phyloP scores from a whole-genome alignment of 2,113 vertebrate species.

The Meriones unguiculatus region DNA sequence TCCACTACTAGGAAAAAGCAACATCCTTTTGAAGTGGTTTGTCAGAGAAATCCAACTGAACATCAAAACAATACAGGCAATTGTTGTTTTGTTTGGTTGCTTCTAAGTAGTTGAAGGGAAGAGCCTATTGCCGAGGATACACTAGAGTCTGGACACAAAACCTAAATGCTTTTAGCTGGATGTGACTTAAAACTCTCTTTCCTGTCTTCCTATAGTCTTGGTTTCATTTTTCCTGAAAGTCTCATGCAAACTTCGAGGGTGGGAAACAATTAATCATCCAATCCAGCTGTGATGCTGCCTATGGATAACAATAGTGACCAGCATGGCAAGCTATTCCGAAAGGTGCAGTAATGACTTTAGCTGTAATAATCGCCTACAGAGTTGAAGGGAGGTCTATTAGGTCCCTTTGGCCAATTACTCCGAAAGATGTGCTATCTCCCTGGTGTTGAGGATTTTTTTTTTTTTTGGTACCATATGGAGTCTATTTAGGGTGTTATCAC shows the following conservation, averaged over 20 bases:
- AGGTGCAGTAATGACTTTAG: accelerated
- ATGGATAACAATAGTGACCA: not conserved
- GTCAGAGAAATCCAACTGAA: not conserved
- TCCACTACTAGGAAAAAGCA: not conserved
- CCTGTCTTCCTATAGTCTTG: not conserved
- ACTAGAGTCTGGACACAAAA: not conserved
- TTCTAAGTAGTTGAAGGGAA: not conserved
- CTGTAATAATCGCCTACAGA: not conserved
- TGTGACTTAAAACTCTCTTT: not conserved
- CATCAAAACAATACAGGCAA: not conserved
- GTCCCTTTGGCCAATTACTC: not conserved
- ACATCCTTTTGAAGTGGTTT: not conserved
- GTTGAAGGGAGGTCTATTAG: not conserved
- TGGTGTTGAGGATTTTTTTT: not conserved
- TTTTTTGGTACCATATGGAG: not conserved
- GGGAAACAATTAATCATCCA: not conserved
- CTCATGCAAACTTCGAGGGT: not conserved
- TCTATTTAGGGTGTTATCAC: not conserved
- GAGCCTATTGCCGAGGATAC: not conserved
- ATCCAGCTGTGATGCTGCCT: not conserved
- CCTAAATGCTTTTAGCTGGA: accelerated
- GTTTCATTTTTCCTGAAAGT: not conserved
- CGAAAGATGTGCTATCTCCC: not conserved
- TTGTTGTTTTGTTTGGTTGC: not conserved
- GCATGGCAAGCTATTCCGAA: not conserved